These are phyloP conservation scores for Chalcosyrphus nemorum DNA, from an alignment of 2,888 invertebrate genomes.

Conservation along the genomic window DNA sequence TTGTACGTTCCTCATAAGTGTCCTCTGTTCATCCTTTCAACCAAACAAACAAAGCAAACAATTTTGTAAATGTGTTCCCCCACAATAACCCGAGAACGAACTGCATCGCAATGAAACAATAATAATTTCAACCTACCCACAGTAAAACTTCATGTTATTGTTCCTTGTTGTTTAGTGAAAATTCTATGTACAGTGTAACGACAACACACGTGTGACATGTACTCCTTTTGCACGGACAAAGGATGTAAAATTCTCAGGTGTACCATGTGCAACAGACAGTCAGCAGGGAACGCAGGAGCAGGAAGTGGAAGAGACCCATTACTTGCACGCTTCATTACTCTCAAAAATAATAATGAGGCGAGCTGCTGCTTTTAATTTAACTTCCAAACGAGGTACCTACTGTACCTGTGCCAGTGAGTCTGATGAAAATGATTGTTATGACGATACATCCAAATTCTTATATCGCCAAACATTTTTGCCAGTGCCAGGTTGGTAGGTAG, in stretches of 20 bases:
- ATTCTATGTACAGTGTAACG: background rate
- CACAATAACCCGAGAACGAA: conserved; percentile 22
- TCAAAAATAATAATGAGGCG: conserved; percentile 38
- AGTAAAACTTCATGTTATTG: conserved; percentile 12
- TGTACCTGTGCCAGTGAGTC: background rate
- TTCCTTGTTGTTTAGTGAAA: conserved; percentile 16
- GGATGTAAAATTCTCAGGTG: background rate
- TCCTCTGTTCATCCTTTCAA: conserved; percentile 8
- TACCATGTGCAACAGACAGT: conserved; percentile 31
- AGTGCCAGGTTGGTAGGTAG: too few species aligned
- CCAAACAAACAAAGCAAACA: conserved; percentile 21
- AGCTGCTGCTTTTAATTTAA: conserved; percentile 41
- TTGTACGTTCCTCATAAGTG: too few species aligned
- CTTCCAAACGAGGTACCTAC: conserved; percentile 12
- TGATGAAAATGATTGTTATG: conserved; percentile 6
- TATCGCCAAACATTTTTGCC: conserved; percentile 9
- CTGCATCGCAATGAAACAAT: conserved; percentile 32
- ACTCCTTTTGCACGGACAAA: background rate
- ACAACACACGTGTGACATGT: conserved; percentile 2
- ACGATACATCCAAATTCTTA: background rate
- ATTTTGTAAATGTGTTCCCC: conserved; percentile 26
- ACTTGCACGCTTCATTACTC: conserved; percentile 33
- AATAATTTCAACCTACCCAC: conserved; percentile 40
- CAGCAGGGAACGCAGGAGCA: background rate
- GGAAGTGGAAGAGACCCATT: background rate